Evolutionary conservation across 2,888 invertebrate genomes (phyloP).

Genomic region (Phasia obesa): DNA sequence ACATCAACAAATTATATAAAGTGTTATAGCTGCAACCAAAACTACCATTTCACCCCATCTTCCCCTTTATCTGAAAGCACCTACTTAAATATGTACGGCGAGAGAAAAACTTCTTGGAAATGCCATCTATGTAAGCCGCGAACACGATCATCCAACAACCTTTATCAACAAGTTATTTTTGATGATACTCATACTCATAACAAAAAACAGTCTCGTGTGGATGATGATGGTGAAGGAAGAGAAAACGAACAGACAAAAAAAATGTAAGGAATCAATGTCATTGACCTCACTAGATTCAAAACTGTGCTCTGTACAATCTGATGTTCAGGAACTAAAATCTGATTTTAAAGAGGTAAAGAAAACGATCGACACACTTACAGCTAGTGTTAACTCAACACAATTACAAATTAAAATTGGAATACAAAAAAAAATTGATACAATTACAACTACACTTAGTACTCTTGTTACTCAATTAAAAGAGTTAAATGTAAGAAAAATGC

Average conservation of each 20-base stretch:
- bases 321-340: background rate
- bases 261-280: no score
- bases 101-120: conserved; percentile 1
- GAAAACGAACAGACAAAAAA: no score
- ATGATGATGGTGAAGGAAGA: no score
- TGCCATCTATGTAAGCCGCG: background rate
- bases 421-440: no score
- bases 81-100: background rate
- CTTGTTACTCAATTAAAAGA: conserved; percentile 7
- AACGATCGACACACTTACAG: no score
- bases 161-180: background rate
- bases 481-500: conserved; percentile 1
- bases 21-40: background rate
- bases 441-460: no score
- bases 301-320: background rate
- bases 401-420: no score
- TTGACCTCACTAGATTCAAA: background rate
- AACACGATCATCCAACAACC: background rate
- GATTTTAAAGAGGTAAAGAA: background rate
- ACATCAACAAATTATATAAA: background rate
- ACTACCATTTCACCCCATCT: background rate
- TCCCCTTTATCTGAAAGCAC: background rate
- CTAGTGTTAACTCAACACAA: no score
- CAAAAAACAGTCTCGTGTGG: no score
- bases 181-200: no score